Base-by-base conservation (phyloP, 1,140 invertebrate species). In the Heliothis virescens region DNA sequence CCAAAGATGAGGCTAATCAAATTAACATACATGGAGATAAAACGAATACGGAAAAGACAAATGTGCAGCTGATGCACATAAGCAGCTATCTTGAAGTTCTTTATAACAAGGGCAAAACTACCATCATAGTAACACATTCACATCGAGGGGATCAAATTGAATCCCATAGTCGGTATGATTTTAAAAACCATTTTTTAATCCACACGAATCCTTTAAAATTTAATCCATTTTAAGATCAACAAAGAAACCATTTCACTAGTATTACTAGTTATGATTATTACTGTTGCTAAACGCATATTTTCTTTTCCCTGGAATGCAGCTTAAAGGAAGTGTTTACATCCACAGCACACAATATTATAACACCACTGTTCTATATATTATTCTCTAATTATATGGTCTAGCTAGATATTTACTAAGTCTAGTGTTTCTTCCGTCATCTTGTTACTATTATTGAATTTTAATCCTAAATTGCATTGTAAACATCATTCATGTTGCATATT, bases 271-370 rank as follows among this genome's bases (percentile, higher is more conserved):
- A 18, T 82, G 21, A 77, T 63, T 75, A 77, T 63, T 75, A 76
- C 75, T 80, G 60, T 82, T 82, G 79, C 76, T 86, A 83, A 83
- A 85, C 57, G 59, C 59, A 75, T 67, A 63, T 89, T 88, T 86
- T 84, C 78, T 76, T 87, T 86, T 83, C 86, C 80, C 83, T 67
- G 93, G 92, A 92, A 94, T 94, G 93, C 93, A 94, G 93, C 93
- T 91, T 94, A 94, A 93, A 79, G 90, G 92, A 92, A 84, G 81
- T 75, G 65, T 84, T 83, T 87, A 82, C 86, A 85, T 85, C 81
- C 57, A 83, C 85, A 79, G 81, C 74, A 85, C 86, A 81, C 81
- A 55, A 34, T 78, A 69, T 69, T 55, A 82, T 89, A 84, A 88
- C 81, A 83, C 83, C 84, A 53, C 48, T 57, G 73, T 71, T 75